Evolutionary conservation across 2,797 vertebrate genomes (phyloP), one percentile per base, ranked within the genome.

Genomic region (Enteromius argenteus): DNA sequence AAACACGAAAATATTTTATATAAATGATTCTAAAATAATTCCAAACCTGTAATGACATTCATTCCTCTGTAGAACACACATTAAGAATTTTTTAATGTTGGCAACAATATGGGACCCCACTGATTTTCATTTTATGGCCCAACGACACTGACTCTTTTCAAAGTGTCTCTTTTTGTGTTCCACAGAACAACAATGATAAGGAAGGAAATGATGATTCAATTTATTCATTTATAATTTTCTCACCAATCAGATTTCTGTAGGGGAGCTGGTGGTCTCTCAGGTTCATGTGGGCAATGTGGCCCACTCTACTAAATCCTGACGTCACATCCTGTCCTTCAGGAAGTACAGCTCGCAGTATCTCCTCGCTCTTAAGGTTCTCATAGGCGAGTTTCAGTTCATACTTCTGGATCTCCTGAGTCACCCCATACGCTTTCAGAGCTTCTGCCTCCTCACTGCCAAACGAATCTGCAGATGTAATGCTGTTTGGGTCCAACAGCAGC

Each of bases 251-350:
- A 81, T 95, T 95, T 90, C 94, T 97, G 93, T 96, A 99, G 0
- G 96, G 91, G 11, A 99, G 96, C 87, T 99, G 98, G 91, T 99
- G 98, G 35, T 98, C 97, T 90, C 98, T 94, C 84, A 99, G 96
- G 78, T 99, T 99, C 92, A 99, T 85, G 84, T 99, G 98, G 78
- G 95, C 97, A 3, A 99, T 99, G 91, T 99, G 98, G 83, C 98
- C 98, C 68, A 99, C 93, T 21, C 98, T 94, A 92, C 97, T 99
- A 89, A 99, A 99, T 0, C 94, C 95, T 0, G 97, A 96, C 15
- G 96, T 96, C 89, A 99, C 97, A 0, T 98, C 97, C 62, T 97
- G 97, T 10, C 96, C 97, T 86, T 93, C 93, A 0, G 98, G 98
- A 39, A 99, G 96, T 88, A 99, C 96, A 0, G 98, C 98, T 88